These are phyloP conservation scores for Paragorgia papillata DNA, from an alignment of 92 coral and sea anemone species.

Conservation along the genomic window DNA sequence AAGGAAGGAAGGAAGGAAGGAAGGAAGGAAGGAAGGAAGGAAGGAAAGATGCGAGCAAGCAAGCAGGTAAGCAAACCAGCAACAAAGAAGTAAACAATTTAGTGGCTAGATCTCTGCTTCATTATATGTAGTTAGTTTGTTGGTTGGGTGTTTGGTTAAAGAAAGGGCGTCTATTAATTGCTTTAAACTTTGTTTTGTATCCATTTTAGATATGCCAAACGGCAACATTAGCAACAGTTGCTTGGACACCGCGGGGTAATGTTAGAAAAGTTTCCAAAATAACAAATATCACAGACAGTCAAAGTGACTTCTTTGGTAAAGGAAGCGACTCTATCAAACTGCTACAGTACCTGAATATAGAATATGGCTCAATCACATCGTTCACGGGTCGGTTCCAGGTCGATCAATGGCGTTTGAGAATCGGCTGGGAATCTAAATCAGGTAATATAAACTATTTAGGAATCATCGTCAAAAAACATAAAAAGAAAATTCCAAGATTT, in stretches of 20 bases:
- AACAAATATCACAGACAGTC: constrained; percentile 1
- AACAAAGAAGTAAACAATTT: no score
- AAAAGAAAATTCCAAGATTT: no score
- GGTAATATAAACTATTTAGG: constrained; percentile 19
- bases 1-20: no score
- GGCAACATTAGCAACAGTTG: constrained; percentile 18
- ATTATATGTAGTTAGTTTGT: no score
- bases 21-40: no score
- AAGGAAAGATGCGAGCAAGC: no score
- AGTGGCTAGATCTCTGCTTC: no score
- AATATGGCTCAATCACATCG: constrained; percentile 32
- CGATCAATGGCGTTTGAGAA: constrained; percentile 29
- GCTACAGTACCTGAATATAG: constrained; percentile 7
- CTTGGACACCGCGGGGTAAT: constrained; percentile 20
- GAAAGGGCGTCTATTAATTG: no score
- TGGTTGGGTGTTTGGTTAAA: no score
- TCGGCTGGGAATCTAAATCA: constrained; percentile 23
- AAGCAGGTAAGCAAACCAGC: neutral
- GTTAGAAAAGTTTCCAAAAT: constrained; percentile 14
- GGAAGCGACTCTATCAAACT: constrained; percentile 30
- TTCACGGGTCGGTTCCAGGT: constrained; percentile 38
- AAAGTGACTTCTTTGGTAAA: constrained; percentile 21
- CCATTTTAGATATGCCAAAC: constrained; percentile 16
- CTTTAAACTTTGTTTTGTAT: no score
- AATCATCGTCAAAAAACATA: no score